phyloP scores from a whole-genome alignment of 1,140 invertebrate species.

The Drosophila suzukii region DNA sequence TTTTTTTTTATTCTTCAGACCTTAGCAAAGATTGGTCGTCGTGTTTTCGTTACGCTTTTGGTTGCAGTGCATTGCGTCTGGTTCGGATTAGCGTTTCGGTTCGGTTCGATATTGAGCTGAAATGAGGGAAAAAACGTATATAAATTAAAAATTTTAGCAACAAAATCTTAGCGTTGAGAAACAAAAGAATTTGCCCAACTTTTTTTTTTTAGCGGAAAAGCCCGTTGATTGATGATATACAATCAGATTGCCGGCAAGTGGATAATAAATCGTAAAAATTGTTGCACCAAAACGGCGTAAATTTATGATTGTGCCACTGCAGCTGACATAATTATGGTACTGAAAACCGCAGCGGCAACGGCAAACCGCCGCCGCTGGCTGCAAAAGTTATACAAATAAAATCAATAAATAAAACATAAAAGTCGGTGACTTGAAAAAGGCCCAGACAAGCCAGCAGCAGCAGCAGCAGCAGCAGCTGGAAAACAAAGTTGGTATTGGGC shows the following conservation, averaged over 20 bases:
- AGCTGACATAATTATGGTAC: slow-evolving; percentile 78
- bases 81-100: slow-evolving; percentile 20
- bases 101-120: slow-evolving; percentile 14
- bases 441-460: slow-evolving; percentile 24
- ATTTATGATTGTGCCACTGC: slow-evolving; percentile 78
- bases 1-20: not conserved
- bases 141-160: not conserved
- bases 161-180: too few species aligned
- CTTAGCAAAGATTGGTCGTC: slow-evolving; percentile 21
- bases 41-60: slow-evolving; percentile 28
- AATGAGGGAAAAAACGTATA: not conserved
- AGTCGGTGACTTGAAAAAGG: slow-evolving; percentile 67
- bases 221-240: slow-evolving; percentile 15
- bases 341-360: slow-evolving; percentile 57
- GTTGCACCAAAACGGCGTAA: slow-evolving; percentile 51
- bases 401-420: slow-evolving; percentile 81
- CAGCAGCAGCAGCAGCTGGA: slow-evolving; percentile 20
- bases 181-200: not conserved
- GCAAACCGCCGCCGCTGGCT: slow-evolving; percentile 15
- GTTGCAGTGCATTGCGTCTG: slow-evolving; percentile 27
- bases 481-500: slow-evolving; percentile 24
- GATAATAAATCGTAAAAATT: slow-evolving; percentile 39
- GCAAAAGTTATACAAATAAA: slow-evolving; percentile 61
- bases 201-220: not conserved
- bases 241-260: slow-evolving; percentile 26